A percentile compares a stretch with the other conserved stretches of the same genome.
Conservation (phyloP, 2,797 vertebrate species). For the Cephalopachus bancanus region DNA sequence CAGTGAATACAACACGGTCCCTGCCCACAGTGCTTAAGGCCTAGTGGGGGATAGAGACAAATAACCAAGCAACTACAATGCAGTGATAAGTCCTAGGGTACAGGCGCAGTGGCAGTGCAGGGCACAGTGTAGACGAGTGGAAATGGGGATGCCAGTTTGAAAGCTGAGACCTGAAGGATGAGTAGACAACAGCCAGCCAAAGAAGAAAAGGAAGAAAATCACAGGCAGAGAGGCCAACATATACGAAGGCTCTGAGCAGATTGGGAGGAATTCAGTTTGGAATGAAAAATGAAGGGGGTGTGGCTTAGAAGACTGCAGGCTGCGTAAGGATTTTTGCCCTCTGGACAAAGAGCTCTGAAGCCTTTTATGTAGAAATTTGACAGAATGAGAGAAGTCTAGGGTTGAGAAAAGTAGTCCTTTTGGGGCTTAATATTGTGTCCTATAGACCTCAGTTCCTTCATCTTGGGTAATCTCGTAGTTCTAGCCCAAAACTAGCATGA, state of each 20-base stretch:
- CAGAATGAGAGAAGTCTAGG: background rate
- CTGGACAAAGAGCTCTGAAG: conserved; percentile 8
- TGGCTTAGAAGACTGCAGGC: background rate
- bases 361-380: background rate
- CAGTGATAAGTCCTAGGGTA: conserved; percentile 57
- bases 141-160: background rate
- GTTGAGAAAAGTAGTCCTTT: background rate
- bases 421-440: background rate
- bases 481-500: background rate
- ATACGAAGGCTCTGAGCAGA: background rate
- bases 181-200: background rate
- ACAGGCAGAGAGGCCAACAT: background rate
- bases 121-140: background rate
- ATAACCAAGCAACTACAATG: conserved; percentile 78
- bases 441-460: background rate
- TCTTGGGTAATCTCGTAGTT: background rate
- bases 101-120: background rate
- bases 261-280: background rate
- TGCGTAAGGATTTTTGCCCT: background rate
- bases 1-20: conserved; percentile 78
- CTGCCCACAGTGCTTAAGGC: conserved; percentile 72
- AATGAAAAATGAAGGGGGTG: background rate
- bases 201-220: background rate
- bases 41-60: conserved; percentile 71
- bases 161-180: conserved; percentile 37